Conservation (phyloP, 2,888 invertebrate genomes). For the Ochropleura leucogaster region DNA sequence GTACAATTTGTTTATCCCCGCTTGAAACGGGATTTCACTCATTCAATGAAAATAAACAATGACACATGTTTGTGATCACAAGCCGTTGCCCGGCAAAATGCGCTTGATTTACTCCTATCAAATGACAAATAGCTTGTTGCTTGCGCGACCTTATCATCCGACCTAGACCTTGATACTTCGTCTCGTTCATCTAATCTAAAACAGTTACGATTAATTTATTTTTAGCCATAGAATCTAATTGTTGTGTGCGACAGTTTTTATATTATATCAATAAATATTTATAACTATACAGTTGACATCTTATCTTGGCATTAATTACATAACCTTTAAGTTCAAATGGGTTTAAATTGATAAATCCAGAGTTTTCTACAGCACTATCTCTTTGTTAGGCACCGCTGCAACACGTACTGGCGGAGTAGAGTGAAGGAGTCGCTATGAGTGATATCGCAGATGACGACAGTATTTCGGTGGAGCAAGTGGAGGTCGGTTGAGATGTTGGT, state of each 20-base stretch:
- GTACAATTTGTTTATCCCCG: slow-evolving; percentile 15
- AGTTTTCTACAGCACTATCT: slow-evolving; percentile 22
- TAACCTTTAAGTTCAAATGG: slow-evolving; percentile 30
- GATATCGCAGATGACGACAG: slow-evolving; percentile 65
- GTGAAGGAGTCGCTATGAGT: slow-evolving; percentile 67
- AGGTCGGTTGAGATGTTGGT: slow-evolving; percentile 86
- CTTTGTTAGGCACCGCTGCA: slow-evolving; percentile 50
- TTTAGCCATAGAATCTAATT: slow-evolving; percentile 54
- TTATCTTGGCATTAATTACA: slow-evolving; percentile 72
- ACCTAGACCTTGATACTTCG: slow-evolving; percentile 79
- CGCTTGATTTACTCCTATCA: slow-evolving; percentile 34
- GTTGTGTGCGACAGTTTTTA: slow-evolving; percentile 39
- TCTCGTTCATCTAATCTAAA: slow-evolving; percentile 70
- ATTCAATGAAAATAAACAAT: slow-evolving; percentile 42
- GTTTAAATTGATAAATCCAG: slow-evolving; percentile 3
- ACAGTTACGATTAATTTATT: slow-evolving; percentile 59
- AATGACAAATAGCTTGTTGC: slow-evolving; percentile 60
- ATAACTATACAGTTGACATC: slow-evolving; percentile 1
- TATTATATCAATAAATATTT: slow-evolving; percentile 31
- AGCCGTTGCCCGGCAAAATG: slow-evolving; percentile 33
- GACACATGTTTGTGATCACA: slow-evolving; percentile 36
- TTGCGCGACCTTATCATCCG: slow-evolving; percentile 73
- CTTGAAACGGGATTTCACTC: slow-evolving; percentile 25
- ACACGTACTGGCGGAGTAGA: slow-evolving; percentile 19
- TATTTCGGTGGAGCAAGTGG: slow-evolving; percentile 66